phyloP scores from a whole-genome alignment of 2,113 vertebrate species.

The Girardinichthys multiradiatus region DNA sequence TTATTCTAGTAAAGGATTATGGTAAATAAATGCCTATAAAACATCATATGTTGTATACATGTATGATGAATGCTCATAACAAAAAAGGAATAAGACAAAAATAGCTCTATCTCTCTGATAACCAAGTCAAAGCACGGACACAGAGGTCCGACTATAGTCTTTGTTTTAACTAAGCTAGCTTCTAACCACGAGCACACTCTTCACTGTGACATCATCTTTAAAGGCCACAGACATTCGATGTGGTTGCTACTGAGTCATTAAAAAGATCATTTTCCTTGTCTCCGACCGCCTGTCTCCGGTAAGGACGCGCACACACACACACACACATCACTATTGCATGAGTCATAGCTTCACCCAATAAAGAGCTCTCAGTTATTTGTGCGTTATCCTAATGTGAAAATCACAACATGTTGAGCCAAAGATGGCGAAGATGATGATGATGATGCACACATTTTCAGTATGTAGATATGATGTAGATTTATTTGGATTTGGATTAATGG shows the following conservation, averaged over 20 bases:
- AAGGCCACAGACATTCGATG: slow-evolving; percentile 42
- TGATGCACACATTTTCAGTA: slow-evolving; percentile 25
- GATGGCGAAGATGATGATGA: background rate
- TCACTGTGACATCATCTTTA: slow-evolving; percentile 54
- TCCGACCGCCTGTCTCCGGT: slow-evolving; percentile 27
- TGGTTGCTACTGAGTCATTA: slow-evolving; percentile 51
- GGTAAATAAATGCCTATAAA: background rate
- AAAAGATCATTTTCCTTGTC: slow-evolving; percentile 46
- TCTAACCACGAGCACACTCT: slow-evolving; percentile 46
- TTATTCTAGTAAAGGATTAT: background rate
- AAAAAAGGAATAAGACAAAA: slow-evolving; percentile 1
- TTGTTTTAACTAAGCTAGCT: slow-evolving; percentile 25
- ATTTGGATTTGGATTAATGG: slow-evolving; percentile 22
- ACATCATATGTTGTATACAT: background rate
- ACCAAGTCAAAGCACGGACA: slow-evolving; percentile 10
- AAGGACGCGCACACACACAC: background rate
- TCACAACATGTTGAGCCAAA: slow-evolving; percentile 13
- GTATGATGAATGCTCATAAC: background rate
- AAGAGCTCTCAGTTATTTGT: slow-evolving; percentile 39
- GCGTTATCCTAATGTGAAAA: slow-evolving; percentile 24
- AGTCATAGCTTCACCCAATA: slow-evolving; percentile 59
- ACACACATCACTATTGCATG: slow-evolving; percentile 10
- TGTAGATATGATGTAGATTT: slow-evolving; percentile 23
- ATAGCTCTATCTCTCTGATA: background rate
- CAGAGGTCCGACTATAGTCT: background rate